Evolutionary conservation across 2,113 vertebrate genomes (phyloP).

Genomic region (Sinocyclocheilus rhinocerous): DNA sequence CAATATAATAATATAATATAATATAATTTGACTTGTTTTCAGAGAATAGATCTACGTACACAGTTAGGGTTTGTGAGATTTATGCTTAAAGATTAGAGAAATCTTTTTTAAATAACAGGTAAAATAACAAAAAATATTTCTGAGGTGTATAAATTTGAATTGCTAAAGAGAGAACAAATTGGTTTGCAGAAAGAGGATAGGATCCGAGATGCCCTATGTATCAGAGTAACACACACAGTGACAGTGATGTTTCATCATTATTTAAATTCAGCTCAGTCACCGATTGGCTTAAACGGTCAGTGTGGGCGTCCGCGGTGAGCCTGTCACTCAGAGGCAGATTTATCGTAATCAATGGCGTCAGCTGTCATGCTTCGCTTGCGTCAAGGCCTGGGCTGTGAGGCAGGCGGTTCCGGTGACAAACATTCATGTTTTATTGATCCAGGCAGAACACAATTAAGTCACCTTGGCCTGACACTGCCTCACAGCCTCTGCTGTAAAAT

Average conservation of each 20-base stretch:
- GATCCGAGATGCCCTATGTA: neutral
- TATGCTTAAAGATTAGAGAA: neutral
- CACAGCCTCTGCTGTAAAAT: constrained; percentile 7
- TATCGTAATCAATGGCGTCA: constrained; percentile 41
- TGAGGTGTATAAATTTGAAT: neutral
- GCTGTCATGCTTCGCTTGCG: constrained; percentile 36
- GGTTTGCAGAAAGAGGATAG: neutral
- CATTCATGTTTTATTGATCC: constrained; percentile 45
- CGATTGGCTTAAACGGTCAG: neutral
- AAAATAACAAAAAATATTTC: neutral
- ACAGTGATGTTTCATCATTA: neutral
- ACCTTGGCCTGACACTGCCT: constrained; percentile 20
- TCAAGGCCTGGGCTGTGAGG: constrained; percentile 17
- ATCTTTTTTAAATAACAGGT: neutral
- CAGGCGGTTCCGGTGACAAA: constrained; percentile 13
- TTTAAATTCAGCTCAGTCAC: neutral
- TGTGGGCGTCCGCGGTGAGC: neutral
- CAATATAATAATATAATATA: neutral
- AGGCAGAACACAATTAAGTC: constrained; percentile 32
- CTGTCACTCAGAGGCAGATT: constrained; percentile 41
- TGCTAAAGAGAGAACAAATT: neutral
- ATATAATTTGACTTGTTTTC: neutral
- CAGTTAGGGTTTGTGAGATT: neutral
- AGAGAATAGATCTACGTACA: neutral
- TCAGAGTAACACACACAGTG: neutral